phyloP scores from a whole-genome alignment of 2,113 vertebrate genomes.

The Stegastes partitus region DNA sequence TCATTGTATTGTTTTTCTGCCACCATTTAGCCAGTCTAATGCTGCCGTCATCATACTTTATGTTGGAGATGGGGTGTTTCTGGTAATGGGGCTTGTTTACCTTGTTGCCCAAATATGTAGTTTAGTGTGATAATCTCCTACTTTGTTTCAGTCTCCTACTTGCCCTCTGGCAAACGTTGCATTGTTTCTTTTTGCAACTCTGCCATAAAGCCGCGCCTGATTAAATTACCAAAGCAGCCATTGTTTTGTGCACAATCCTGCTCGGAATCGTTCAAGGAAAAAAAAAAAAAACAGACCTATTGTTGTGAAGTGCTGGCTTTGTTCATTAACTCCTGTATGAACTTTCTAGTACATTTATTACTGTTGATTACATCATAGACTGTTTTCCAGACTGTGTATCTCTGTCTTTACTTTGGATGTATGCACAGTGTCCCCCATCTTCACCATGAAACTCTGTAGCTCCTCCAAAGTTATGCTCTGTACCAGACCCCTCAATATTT shows the following conservation, averaged over 20 bases:
- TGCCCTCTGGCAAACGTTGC: neutral
- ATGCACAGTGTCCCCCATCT: too few species aligned
- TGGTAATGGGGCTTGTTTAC: neutral
- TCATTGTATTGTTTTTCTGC: neutral
- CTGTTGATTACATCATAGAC: too few species aligned
- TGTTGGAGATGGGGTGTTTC: neutral
- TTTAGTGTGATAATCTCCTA: neutral
- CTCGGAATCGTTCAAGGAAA: neutral
- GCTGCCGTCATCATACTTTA: neutral
- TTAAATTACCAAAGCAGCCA: neutral
- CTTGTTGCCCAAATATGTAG: neutral
- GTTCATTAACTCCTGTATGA: neutral
- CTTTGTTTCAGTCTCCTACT: neutral
- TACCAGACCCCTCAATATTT: too few species aligned
- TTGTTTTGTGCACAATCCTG: too few species aligned
- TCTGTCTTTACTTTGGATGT: too few species aligned
- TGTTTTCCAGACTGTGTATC: too few species aligned
- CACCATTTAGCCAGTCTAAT: neutral
- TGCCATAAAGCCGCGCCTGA: neutral
- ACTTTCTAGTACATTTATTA: neutral
- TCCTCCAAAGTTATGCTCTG: too few species aligned
- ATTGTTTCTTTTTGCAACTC: neutral
- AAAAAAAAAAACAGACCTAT: neutral
- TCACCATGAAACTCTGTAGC: too few species aligned
- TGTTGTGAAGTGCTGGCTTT: neutral